Evolutionary conservation across 2,113 vertebrate genomes (phyloP).

Genomic region (Platycercus adscitus): DNA sequence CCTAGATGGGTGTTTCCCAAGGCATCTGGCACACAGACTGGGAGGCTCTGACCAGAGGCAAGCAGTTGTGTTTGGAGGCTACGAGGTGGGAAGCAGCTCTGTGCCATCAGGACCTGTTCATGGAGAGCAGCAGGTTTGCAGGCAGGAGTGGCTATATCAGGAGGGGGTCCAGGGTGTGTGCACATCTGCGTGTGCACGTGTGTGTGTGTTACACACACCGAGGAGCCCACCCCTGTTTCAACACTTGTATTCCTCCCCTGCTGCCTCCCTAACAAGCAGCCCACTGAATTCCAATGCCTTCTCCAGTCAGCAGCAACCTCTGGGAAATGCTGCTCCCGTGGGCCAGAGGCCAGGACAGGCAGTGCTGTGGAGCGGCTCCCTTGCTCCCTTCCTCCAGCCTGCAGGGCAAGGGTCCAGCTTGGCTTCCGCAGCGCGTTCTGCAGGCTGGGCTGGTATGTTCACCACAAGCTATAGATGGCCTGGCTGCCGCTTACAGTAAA

Average conservation of each 20-base stretch:
- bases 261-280: neutral
- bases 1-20: neutral
- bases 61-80: rapidly evolving
- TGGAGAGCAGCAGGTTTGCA: neutral
- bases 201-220: too few species aligned
- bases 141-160: neutral
- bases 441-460: conserved; percentile 51
- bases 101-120: neutral
- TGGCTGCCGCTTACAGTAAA: conserved; percentile 54
- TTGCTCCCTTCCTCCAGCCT: neutral
- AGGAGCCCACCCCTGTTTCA: neutral
- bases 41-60: rapidly evolving
- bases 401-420: conserved; percentile 36
- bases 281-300: neutral
- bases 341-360: neutral
- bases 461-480: conserved; percentile 15
- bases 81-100: neutral
- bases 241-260: neutral
- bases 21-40: rapidly evolving
- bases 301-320: neutral
- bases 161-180: neutral
- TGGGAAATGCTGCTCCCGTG: neutral
- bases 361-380: neutral
- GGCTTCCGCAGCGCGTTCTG: conserved; percentile 12
- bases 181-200: too few species aligned